Base-by-base conservation (phyloP, 2,113 vertebrate genomes). In the Phalacrocorax brasilianus region DNA sequence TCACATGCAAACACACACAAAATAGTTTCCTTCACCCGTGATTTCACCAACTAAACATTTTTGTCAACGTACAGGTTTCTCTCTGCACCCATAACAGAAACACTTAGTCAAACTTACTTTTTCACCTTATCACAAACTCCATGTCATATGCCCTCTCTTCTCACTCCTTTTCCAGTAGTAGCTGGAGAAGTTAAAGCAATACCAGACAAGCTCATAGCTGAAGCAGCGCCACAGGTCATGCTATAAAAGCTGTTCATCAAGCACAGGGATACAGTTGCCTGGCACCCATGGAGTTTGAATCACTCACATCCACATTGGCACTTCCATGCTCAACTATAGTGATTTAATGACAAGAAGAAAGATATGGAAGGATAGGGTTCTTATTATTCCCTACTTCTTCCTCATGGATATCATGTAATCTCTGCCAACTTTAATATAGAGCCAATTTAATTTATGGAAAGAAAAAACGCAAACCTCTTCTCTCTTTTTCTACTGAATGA, bases 221-320 rank as follows among this genome's bases (percentile, higher is more conserved):
- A 91, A 49, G 65, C 15, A 56, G 4, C 4, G 71, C 21, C 50
- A 58, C 27, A 33, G n/a, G 15, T 62, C 6, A 10, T 77, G 23
- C 0, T 74, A 6, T 77, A 30, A 66, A 85, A 81, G 19, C 8
- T 81, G 13, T 9, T 70, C 16, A 62, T 74, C 40, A 85, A 81
- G 14, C 1, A 0, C 65, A 89, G 33, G 52, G 63, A n/a, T 55
- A 10, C 17, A 49, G n/a, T 38, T 0, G 0, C 12, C 28, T 62
- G 38, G 23, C 61, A 44, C 27, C 40, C 24, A 49, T 35, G 11
- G n/a, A 73, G 35, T 52, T 38, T 53, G 59, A 59, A 24, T 91
- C 9, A 30, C 8, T 76, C 47, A 55, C 10, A 49, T 42, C 24
- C 38, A 89, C 70, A 61, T 71, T 77, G 56, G 21, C 21, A 68